These are phyloP conservation scores for Peromyscus eremicus DNA, from an alignment of 2,797 vertebrate genomes.

Conservation along the genomic window DNA sequence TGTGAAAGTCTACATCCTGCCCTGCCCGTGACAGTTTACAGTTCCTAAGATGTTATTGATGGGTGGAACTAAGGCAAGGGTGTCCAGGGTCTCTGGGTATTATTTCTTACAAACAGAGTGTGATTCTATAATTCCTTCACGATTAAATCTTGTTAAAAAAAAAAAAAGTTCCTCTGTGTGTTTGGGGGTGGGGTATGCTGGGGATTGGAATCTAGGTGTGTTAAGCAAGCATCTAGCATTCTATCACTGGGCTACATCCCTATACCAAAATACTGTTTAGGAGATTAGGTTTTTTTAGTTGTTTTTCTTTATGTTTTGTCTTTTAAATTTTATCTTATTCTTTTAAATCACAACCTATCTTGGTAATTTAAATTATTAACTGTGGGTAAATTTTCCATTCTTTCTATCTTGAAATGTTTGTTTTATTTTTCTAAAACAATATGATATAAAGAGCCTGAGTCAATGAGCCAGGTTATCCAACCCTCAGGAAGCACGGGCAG, in stretches of 20 bases:
- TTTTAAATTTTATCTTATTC: neutral
- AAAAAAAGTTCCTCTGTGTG: neutral
- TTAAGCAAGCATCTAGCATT: no score
- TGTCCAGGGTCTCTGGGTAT: neutral
- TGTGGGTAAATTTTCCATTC: neutral
- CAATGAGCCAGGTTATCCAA: neutral
- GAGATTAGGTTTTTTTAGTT: neutral
- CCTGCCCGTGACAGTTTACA: neutral
- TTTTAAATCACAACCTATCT: neutral
- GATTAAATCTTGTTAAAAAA: neutral
- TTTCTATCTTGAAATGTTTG: neutral
- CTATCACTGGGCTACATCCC: neutral
- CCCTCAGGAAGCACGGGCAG: neutral
- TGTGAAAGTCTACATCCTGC: neutral
- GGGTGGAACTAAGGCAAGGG: neutral
- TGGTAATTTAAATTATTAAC: constrained; percentile 45
- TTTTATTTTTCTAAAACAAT: constrained; percentile 39
- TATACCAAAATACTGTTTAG: neutral
- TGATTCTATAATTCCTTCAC: neutral
- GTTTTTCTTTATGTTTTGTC: neutral
- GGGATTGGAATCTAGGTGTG: neutral
- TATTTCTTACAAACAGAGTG: neutral
- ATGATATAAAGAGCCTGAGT: neutral
- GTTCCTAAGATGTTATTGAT: neutral
- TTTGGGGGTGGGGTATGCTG: neutral